These are phyloP conservation scores for Parelbella ahira DNA, from an alignment of 2,888 invertebrate genomes.

Conservation along the genomic window DNA sequence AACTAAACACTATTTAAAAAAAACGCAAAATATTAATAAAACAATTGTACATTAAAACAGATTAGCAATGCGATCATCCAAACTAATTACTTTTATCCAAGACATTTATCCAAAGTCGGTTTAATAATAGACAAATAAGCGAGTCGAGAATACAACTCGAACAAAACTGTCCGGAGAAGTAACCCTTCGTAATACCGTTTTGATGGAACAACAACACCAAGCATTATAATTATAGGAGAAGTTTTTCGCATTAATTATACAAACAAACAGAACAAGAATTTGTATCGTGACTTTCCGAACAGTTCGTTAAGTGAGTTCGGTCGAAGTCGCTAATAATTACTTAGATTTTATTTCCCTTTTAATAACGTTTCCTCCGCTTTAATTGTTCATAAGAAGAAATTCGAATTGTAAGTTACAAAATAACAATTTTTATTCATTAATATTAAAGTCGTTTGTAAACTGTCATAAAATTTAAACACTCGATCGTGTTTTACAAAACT, in stretches of 20 bases:
- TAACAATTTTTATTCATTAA: too few relatives aligned
- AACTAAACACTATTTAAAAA: too few relatives aligned
- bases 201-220: slow-evolving; percentile 52
- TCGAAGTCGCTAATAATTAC: slow-evolving; percentile 14
- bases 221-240: slow-evolving; percentile 64
- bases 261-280: slow-evolving; percentile 69
- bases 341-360: slow-evolving; percentile 22
- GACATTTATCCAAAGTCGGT: slow-evolving; percentile 25
- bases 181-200: slow-evolving; percentile 51
- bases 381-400: not conserved
- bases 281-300: slow-evolving; percentile 54
- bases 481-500: too few relatives aligned
- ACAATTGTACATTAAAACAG: too few relatives aligned
- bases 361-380: slow-evolving; percentile 8
- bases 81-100: too few relatives aligned
- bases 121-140: slow-evolving; percentile 26
- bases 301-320: slow-evolving; percentile 15
- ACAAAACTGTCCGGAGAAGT: slow-evolving; percentile 28
- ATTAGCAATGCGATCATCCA: too few relatives aligned
- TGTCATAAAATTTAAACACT: too few relatives aligned
- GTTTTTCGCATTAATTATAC: slow-evolving; percentile 70
- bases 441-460: too few relatives aligned
- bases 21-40: too few relatives aligned
- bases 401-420: not conserved
- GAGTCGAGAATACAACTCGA: slow-evolving; percentile 30